Evolutionary conservation across 2,888 invertebrate species (phyloP).

Genomic region (Drosophila heteroneura): DNA sequence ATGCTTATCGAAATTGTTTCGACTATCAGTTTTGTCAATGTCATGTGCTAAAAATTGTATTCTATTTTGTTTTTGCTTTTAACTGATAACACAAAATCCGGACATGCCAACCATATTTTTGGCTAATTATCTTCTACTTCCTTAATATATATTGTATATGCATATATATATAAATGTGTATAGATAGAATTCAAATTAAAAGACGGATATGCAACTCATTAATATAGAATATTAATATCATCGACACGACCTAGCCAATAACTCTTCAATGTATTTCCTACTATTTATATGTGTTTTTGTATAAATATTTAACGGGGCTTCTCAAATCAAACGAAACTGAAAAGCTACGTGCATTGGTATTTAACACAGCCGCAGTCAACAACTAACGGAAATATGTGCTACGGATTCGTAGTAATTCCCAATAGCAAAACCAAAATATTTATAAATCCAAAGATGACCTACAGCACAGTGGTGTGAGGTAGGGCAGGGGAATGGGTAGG

Average conservation of each 20-base stretch:
- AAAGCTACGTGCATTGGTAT: conserved; percentile 33
- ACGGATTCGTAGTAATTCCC: conserved; percentile 7
- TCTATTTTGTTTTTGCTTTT: conserved; percentile 15
- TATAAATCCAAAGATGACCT: conserved; percentile 25
- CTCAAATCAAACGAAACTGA: conserved; percentile 9
- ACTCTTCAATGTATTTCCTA: conserved; percentile 41
- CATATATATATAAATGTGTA: neutral
- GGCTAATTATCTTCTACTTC: conserved; percentile 47
- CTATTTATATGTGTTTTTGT: neutral
- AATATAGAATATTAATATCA: conserved; percentile 40
- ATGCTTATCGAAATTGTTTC: conserved; percentile 10
- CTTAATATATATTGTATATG: too few relatives aligned
- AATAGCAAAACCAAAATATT: conserved; percentile 31
- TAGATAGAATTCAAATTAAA: conserved; percentile 27
- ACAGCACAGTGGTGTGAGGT: neutral
- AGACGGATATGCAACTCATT: conserved; percentile 64
- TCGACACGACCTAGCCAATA: conserved; percentile 56
- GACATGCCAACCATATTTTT: conserved; percentile 16
- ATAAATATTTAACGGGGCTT: conserved; percentile 10
- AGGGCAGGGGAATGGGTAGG: neutral
- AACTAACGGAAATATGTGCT: conserved; percentile 36
- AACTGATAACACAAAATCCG: conserved; percentile 17
- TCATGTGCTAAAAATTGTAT: conserved; percentile 19
- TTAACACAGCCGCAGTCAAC: conserved; percentile 7
- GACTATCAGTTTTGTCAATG: conserved; percentile 26